phyloP scores from a whole-genome alignment of 2,113 vertebrate species.

The Grallaria varia region DNA sequence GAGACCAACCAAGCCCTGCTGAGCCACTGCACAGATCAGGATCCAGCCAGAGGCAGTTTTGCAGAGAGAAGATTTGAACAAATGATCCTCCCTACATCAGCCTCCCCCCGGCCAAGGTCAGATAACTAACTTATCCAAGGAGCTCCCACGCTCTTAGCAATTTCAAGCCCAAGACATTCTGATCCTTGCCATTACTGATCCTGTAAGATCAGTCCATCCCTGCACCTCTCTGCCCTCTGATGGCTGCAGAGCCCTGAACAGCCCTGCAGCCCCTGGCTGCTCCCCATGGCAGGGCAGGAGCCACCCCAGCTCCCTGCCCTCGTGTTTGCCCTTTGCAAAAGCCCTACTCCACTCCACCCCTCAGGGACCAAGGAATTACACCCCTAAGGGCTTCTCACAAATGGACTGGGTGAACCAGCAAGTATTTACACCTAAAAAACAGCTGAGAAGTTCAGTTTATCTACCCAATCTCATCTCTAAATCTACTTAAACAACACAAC shows the following conservation, averaged over 20 bases:
- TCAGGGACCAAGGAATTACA: neutral
- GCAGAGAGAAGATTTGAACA: neutral
- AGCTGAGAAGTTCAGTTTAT: neutral
- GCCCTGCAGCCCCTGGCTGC: neutral
- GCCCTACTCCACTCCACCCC: neutral
- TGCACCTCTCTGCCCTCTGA: neutral
- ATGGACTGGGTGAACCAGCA: neutral
- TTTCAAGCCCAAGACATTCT: neutral
- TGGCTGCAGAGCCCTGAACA: neutral
- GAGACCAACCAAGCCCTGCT: neutral
- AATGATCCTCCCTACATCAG: neutral
- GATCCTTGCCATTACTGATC: neutral
- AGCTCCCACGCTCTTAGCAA: neutral
- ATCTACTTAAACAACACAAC: neutral
- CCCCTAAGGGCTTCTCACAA: neutral
- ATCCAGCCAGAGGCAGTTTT: neutral
- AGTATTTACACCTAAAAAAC: neutral
- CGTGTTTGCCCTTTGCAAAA: neutral
- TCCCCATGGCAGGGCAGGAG: neutral
- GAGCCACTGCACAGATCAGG: neutral
- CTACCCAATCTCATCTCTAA: neutral
- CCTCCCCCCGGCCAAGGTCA: neutral
- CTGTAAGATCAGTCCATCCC: accelerated
- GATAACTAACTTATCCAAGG: neutral
- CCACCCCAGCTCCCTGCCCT: neutral